phyloP scores from a whole-genome alignment of 1,140 invertebrate genomes.

The Physella acuta region DNA sequence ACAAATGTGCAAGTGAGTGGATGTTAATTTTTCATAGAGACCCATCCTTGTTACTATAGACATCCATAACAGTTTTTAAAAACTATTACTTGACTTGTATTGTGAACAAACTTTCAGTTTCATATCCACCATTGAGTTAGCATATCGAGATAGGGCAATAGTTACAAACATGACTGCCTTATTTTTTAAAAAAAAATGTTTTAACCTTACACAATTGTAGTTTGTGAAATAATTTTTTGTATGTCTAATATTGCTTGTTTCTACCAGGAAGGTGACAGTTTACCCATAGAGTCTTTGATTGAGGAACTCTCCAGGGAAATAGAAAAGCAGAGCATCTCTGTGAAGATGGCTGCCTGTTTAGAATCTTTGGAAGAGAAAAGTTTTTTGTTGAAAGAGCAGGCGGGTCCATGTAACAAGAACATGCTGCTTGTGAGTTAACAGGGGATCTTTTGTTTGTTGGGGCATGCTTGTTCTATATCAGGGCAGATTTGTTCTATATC shows the following conservation, averaged over 20 bases:
- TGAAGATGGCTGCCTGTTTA: neutral
- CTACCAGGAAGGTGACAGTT: neutral
- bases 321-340: neutral
- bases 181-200: no score
- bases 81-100: no score
- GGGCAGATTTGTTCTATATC: no score
- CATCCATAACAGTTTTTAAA: no score
- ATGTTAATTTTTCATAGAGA: no score
- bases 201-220: neutral
- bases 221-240: neutral
- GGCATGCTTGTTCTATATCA: no score
- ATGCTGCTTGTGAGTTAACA: neutral
- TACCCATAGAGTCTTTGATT: neutral
- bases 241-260: neutral
- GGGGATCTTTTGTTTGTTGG: no score
- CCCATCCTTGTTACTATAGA: no score
- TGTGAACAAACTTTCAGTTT: no score
- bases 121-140: no score
- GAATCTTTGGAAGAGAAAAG: constrained; percentile 7
- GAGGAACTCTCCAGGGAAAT: neutral
- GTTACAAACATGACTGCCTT: no score
- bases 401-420: neutral
- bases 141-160: no score
- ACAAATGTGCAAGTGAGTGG: constrained; percentile 22
- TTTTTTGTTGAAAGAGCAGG: neutral